phyloP scores from a whole-genome alignment of 1,140 invertebrate species.

The Eufriesea mexicana region DNA sequence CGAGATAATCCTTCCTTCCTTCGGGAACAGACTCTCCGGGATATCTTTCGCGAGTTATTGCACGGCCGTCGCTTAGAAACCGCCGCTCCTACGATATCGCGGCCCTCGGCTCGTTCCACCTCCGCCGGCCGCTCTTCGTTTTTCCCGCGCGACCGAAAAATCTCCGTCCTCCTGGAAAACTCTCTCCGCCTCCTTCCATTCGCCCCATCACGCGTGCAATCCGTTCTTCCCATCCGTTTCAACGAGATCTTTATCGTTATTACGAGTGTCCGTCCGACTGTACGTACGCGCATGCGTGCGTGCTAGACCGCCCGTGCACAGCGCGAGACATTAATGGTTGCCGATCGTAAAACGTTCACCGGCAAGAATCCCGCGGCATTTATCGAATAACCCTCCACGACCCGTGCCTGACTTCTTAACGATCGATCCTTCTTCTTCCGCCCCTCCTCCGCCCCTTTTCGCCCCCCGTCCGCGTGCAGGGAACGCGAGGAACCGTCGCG shows the following conservation, averaged over 20 bases:
- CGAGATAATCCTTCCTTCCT: slow-evolving; percentile 73
- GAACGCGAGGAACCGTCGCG: no score
- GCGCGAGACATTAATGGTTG: slow-evolving; percentile 58
- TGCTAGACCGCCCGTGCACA: slow-evolving; percentile 32
- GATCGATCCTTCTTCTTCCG: slow-evolving; percentile 15
- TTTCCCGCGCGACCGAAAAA: not conserved
- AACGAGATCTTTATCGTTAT: slow-evolving; percentile 75
- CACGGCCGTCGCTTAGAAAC: slow-evolving; percentile 51
- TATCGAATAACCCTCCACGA: slow-evolving; percentile 60
- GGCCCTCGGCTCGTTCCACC: not conserved
- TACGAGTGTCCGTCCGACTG: slow-evolving; percentile 67
- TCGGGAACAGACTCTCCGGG: slow-evolving; percentile 52
- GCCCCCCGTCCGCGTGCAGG: not conserved
- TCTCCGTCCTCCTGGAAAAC: no score
- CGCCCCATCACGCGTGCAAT: no score
- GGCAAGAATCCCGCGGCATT: slow-evolving; percentile 43
- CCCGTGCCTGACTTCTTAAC: slow-evolving; percentile 32
- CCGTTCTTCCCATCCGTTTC: no score
- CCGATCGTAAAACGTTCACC: slow-evolving; percentile 58
- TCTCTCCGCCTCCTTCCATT: no score
- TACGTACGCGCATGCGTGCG: slow-evolving; percentile 44
- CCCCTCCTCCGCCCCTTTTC: not conserved
- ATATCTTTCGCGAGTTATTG: slow-evolving; percentile 75
- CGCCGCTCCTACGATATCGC: slow-evolving; percentile 52
- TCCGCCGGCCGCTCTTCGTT: not conserved